These are phyloP conservation scores for Leptopilina drosophilae DNA, from an alignment of 2,888 invertebrate species.

Conservation along the genomic window DNA sequence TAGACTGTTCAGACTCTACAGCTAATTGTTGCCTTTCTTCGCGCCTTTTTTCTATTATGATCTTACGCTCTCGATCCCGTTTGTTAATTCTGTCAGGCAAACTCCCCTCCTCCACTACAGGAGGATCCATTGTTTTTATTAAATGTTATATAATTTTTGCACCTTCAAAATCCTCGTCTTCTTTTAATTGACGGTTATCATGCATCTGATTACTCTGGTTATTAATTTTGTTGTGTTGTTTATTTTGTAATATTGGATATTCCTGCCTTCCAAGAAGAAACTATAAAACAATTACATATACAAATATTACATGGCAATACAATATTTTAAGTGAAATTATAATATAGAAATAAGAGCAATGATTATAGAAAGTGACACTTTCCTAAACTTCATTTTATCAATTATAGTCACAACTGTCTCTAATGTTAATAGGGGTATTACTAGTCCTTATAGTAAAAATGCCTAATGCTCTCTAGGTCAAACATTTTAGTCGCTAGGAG, in stretches of 20 bases:
- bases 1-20: conserved; percentile 83
- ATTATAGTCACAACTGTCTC: too few species aligned
- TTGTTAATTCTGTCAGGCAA: conserved; percentile 77
- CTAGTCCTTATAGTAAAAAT: too few species aligned
- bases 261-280: conserved; percentile 1
- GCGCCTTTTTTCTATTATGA: conserved; percentile 82
- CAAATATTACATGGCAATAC: neutral
- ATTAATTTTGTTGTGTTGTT: conserved; percentile 9
- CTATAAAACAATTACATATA: conserved; percentile 30
- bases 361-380: too few species aligned
- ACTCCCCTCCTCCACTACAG: conserved; percentile 70
- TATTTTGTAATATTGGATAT: neutral
- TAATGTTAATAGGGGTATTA: too few species aligned
- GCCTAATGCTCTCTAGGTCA: too few species aligned
- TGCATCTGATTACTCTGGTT: conserved; percentile 17
- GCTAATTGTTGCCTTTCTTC: conserved; percentile 81
- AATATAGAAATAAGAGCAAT: too few species aligned
- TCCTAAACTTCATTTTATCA: too few species aligned
- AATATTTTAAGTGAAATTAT: neutral
- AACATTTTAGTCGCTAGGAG: too few species aligned
- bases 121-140: conserved; percentile 60
- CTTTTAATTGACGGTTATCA: neutral
- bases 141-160: conserved; percentile 58
- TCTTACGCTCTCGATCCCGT: conserved; percentile 83
- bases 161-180: conserved; percentile 2